Evolutionary conservation across 1,140 invertebrate species (phyloP).

Genomic region (Drosophila repleta): DNA sequence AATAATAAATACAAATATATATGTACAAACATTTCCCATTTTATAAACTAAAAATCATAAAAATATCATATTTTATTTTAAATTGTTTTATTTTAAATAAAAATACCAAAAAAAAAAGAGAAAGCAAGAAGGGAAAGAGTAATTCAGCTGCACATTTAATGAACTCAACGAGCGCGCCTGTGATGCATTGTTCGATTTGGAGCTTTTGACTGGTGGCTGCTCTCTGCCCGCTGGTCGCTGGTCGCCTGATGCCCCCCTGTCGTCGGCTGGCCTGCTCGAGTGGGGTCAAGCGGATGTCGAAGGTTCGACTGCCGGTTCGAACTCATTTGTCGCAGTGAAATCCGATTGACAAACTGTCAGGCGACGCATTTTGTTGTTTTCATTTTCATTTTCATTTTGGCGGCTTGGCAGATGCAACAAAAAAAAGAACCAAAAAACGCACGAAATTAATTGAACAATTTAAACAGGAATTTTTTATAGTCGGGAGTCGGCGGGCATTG

Average conservation of each 20-base stretch:
- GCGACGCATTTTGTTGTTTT: constrained; percentile 63
- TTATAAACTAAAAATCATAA: too few species aligned
- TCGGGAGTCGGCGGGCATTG: constrained; percentile 31
- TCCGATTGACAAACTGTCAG: constrained; percentile 81
- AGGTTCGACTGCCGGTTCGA: constrained; percentile 22
- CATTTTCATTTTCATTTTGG: constrained; percentile 37
- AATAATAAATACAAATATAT: too few species aligned
- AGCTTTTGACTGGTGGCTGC: not conserved
- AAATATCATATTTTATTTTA: too few species aligned
- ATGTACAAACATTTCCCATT: too few species aligned
- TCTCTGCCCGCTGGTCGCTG: too few species aligned
- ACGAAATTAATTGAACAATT: constrained; percentile 81
- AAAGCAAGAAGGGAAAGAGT: not conserved
- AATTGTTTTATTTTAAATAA: not conserved
- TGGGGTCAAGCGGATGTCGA: constrained; percentile 31
- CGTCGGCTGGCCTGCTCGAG: constrained; percentile 12
- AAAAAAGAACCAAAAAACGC: constrained; percentile 48
- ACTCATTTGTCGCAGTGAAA: constrained; percentile 69
- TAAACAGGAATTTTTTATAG: constrained; percentile 66
- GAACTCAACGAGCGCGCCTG: constrained; percentile 45
- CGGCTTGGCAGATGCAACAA: constrained; percentile 37
- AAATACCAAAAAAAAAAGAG: not conserved
- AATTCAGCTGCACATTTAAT: constrained; percentile 55
- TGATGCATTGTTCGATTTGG: constrained; percentile 25
- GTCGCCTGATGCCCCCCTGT: not conserved